Evolutionary conservation across 2,113 vertebrate species (phyloP).

Genomic region (Octodon degus): DNA sequence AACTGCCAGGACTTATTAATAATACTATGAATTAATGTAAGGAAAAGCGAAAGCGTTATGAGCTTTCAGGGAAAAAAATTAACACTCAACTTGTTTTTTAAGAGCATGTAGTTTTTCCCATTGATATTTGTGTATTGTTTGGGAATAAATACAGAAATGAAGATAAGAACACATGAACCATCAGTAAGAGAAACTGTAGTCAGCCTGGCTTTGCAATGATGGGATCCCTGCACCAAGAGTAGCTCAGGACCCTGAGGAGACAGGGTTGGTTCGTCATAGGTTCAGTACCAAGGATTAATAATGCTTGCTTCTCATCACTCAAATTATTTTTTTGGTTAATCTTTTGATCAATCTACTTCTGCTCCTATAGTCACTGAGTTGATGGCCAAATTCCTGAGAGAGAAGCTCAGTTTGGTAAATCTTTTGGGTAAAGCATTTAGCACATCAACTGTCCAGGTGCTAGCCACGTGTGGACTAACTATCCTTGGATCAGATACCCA

Average conservation of each 20-base stretch:
- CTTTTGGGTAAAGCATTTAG: background rate
- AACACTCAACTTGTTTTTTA: background rate
- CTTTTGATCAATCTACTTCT: background rate
- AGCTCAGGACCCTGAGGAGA: background rate
- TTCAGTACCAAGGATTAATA: background rate
- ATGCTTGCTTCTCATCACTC: background rate
- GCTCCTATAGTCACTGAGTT: background rate
- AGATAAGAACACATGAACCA: background rate
- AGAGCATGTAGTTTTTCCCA: background rate
- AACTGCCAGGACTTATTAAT: background rate
- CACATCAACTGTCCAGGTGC: background rate
- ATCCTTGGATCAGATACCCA: background rate
- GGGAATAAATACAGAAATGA: background rate
- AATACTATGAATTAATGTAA: background rate
- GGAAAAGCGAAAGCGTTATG: slow-evolving; percentile 6
- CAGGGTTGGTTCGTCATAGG: background rate
- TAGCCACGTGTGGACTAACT: background rate
- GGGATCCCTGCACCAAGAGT: background rate
- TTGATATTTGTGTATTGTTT: background rate
- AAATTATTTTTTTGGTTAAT: background rate
- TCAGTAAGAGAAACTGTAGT: background rate
- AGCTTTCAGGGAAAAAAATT: background rate
- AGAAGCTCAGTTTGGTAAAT: background rate
- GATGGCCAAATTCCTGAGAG: background rate
- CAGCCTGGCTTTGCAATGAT: background rate